Base-by-base conservation (phyloP, 2,797 vertebrate species). In the Acanthiza pusilla region DNA sequence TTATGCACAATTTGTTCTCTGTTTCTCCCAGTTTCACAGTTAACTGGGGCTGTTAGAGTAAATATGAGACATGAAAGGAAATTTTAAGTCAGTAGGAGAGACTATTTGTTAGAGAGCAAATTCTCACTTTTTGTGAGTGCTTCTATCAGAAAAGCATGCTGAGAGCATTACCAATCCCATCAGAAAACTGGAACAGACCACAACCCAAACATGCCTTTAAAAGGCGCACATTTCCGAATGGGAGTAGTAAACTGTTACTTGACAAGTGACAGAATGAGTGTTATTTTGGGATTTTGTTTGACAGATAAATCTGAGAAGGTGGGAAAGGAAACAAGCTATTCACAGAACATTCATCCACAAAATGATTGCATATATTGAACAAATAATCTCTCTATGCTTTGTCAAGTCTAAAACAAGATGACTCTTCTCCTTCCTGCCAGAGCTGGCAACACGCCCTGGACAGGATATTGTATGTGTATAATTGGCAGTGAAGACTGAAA, bases 291-390 rank as follows among this genome's bases (percentile, higher is more conserved):
- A 74, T n/a, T 36, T 29, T 47, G 23, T 42, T 80, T 94, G 78
- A 85, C 92, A 74, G 48, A 76, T 71, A 53, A 67, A 57, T 85
- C 67, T 60, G 38, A 87, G 88, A 74, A 93, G 61, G 76, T 92
- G 82, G 57, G 79, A 96, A 94, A 85, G 58, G 50, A 92, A 95
- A 80, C 38, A 83, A 92, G 34, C 45, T 65, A 80, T 83, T 88
- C 47, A 25, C 34, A 71, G 66, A 91, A 91, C 29, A 47, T 87
- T 66, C 51, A 92, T 87, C 55, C 45, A n/a, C 55, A 85, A 80
- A 80, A 67, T 71, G 5, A 61, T 92, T 5, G 1, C 68, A 40
- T 83, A 77, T 80, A 74, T 89, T 80, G 82, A 94, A 65, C 63
- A 95, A 92, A 89, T 77, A 91, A 92, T 83, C 61, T 85, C 45